Base-by-base conservation (phyloP, 2,888 invertebrate genomes). In the Phyllotreta striolata region DNA sequence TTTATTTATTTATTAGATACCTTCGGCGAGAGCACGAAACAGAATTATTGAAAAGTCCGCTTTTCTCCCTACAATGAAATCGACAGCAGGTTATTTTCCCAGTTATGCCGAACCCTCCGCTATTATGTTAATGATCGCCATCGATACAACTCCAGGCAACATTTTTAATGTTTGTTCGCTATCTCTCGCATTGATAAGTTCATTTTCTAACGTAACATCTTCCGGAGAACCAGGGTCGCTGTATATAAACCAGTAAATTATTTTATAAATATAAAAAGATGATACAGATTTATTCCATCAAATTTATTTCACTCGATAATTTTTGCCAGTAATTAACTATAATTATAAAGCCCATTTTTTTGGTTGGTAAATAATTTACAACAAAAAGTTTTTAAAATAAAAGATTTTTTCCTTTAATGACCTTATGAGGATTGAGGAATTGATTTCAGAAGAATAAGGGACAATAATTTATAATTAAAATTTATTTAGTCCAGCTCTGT, bases 121-220 rank as follows among this genome's bases (percentile, higher is more conserved):
- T 66, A 74, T 75, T 74, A 74, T 75, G 71, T 71, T 75, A 75
- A 75, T 74, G 74, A 73, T 73, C 70, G 69, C 72, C 74, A 74
- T 75, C 74, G 75, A 75, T 75, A 74, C 71, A 74, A 74, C 71
- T 62, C 63, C 57, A 14, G 39, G 64, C 65, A 65, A 63, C 67
- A 66, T 70, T 69, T 68, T 71, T 72, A 73, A 73, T 72, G 74
- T 71, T 52, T 52, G 52, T 62, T 69, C 37, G 70, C 68, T 72
- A 73, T 74, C 71, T 73, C 67, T 71, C 69, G 70, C 70, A 68
- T 65, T 65, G 68, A 72, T 73, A 68, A 60, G 66, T 65, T 62
- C 64, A 69, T 64, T 70, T 71, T 67, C 41, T 38, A 37, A 13
- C 44, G 14, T 49, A 49, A n/a, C 47, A 35, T 49, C 49, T 49